Base-by-base conservation (phyloP, 2,888 invertebrate species). In the Bhutanitis thaidina region DNA sequence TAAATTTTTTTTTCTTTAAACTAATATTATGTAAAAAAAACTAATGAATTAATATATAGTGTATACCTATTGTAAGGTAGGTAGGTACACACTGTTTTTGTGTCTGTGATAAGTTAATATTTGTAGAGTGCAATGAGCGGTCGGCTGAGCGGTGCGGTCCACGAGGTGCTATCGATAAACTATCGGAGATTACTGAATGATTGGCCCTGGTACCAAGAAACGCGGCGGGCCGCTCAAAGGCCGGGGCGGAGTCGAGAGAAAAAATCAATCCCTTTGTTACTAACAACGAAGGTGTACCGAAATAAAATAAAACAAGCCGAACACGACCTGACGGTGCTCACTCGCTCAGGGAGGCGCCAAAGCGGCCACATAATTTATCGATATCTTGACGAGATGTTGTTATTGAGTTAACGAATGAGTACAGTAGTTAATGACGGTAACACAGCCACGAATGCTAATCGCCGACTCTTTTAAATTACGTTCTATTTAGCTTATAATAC, bases 231-330 rank as follows among this genome's bases (percentile, higher is more conserved):
- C 63, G 59, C 71, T 79, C 82, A 85, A 85, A 88, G 77, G 77
- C 73, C 73, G 67, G 67, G 76, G 74, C 73, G 74, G 74, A 77
- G 74, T 61, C 60, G 70, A 77, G 65, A 75, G 71, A 80, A 69
- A 73, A 88, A 87, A 84, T 72, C 73, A 75, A 85, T 78, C 76
- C 84, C 79, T 86, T 88, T 88, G 87, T 87, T 84, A 80, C 80
- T 74, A 83, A 83, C 84, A 86, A 82, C 84, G 87, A 80, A 82
- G 85, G 81, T 84, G 83, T 80, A 85, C 77, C 74, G 71, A 83
- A 83, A 79, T 72, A 79, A 83, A 80, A 77, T 73, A 79, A 83
- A 81, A 74, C 64, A 67, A 71, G 57, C 67, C 62, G 59, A 74
- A 75, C 71, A 71, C 72, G 66, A 70, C 65, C 77, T 68, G 75